Percentiles rank a stretch among this genome's conserved stretches.
These are phyloP conservation scores for Epinotia demarniana DNA, from an alignment of 2,888 invertebrate genomes.

Conservation along the genomic window DNA sequence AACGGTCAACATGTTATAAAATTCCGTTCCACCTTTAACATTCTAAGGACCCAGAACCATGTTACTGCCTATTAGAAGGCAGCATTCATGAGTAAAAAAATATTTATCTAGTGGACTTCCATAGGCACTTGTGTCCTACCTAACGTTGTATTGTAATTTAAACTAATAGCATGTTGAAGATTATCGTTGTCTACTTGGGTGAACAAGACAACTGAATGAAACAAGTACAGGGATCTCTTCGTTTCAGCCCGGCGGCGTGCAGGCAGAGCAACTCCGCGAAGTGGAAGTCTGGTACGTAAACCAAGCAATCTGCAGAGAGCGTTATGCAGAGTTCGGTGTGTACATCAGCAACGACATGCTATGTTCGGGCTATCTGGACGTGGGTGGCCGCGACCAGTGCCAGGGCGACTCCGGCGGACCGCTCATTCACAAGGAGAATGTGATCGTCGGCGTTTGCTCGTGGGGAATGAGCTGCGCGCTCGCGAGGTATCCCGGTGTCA, in stretches of 20 bases:
- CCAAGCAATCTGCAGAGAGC: slow-evolving; percentile 53
- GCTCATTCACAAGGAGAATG: slow-evolving; percentile 59
- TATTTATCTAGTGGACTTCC: no score
- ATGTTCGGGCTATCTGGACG: slow-evolving; percentile 66
- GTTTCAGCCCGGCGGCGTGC: slow-evolving; percentile 18
- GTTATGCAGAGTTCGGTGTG: slow-evolving; percentile 51
- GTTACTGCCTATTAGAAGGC: no score
- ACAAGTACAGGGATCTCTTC: background rate
- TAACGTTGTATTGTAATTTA: no score
- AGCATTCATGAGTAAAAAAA: no score
- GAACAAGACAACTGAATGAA: no score
- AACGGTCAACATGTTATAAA: no score
- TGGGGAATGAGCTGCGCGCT: slow-evolving; percentile 56
- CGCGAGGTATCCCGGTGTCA: slow-evolving; percentile 58
- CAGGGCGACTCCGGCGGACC: slow-evolving; percentile 70
- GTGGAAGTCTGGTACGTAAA: slow-evolving; percentile 49
- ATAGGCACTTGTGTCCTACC: no score
- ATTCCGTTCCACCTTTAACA: no score
- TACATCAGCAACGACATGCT: slow-evolving; percentile 63
- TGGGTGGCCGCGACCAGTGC: slow-evolving; percentile 71
- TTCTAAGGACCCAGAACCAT: no score
- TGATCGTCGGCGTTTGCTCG: slow-evolving; percentile 62
- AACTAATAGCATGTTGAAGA: no score
- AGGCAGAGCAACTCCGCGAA: slow-evolving; percentile 8
- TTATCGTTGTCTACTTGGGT: no score